A percentile compares a stretch with the other conserved stretches of the same genome.
phyloP scores from a whole-genome alignment of 2,888 invertebrate species.

The Erebia ligea region DNA sequence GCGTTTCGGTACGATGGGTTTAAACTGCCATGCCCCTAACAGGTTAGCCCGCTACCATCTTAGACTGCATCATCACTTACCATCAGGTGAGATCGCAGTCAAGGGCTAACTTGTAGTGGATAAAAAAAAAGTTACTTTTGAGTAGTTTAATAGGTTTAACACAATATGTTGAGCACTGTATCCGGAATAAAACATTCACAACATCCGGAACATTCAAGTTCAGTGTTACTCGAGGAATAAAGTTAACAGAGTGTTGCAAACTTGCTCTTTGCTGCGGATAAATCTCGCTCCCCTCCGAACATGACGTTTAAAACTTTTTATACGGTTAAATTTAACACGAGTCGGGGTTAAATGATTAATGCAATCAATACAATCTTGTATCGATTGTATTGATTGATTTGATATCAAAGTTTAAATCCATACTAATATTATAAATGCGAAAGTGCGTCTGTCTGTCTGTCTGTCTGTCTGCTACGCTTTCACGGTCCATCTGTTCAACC shows the following conservation, averaged over 20 bases:
- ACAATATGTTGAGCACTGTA: slow-evolving; percentile 25
- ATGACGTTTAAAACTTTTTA: slow-evolving; percentile 32
- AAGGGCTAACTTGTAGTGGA: no score
- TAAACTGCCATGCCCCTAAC: no score
- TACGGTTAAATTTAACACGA: slow-evolving; percentile 7
- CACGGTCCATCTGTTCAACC: no score
- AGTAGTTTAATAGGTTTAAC: slow-evolving; percentile 11
- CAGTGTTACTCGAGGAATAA: slow-evolving; percentile 38
- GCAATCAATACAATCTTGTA: neutral
- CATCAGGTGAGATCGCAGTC: no score
- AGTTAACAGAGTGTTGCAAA: slow-evolving; percentile 37
- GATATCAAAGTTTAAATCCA: no score
- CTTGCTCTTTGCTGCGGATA: slow-evolving; percentile 35
- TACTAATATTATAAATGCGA: neutral
- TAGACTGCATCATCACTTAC: no score
- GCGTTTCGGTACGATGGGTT: no score
- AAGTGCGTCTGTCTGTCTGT: neutral
- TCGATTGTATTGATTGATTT: neutral
- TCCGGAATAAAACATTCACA: slow-evolving; percentile 37
- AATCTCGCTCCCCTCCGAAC: slow-evolving; percentile 26
- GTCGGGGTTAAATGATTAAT: neutral
- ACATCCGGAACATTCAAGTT: slow-evolving; percentile 38
- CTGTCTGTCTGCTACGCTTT: no score
- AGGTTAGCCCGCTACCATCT: no score
- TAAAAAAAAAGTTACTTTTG: neutral